Evolutionary conservation across 2,888 invertebrate genomes (phyloP).

Genomic region (Hirtodrosophila trivittata): DNA sequence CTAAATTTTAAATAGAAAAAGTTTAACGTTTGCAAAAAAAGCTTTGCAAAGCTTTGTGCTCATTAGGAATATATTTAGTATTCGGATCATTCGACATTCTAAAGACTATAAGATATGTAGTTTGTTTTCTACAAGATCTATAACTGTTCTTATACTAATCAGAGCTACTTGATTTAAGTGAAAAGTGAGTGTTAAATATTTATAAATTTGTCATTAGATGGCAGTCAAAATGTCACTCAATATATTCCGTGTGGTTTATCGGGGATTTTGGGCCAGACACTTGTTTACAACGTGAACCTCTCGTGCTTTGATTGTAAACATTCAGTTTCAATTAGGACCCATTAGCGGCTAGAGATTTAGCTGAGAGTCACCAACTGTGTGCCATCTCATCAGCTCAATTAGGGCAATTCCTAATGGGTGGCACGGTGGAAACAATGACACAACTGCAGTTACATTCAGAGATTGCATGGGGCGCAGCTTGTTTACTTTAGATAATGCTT

Average conservation of each 20-base stretch:
- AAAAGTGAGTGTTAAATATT: constrained; percentile 1
- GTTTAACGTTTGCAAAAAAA: too few relatives aligned
- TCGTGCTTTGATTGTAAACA: constrained; percentile 12
- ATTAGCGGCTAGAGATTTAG: constrained; percentile 32
- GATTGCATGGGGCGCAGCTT: constrained; percentile 6
- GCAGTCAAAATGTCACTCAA: neutral
- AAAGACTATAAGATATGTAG: too few relatives aligned
- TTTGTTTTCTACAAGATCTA: too few relatives aligned
- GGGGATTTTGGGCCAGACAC: constrained; percentile 27
- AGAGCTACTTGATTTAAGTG: neutral
- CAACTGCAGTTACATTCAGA: too few relatives aligned
- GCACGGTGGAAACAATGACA: too few relatives aligned
- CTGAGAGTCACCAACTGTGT: constrained; percentile 23
- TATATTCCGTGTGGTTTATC: neutral
- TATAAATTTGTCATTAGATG: neutral
- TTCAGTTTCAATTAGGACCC: constrained; percentile 30
- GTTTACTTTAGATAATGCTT: constrained; percentile 48
- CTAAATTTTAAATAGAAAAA: too few relatives aligned
- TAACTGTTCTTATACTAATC: neutral
- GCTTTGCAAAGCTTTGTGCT: too few relatives aligned
- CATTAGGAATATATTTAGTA: too few relatives aligned
- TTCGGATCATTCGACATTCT: too few relatives aligned
- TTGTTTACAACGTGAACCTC: constrained; percentile 52
- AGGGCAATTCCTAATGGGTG: neutral
- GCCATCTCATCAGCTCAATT: constrained; percentile 9